Evolutionary conservation across 2,113 vertebrate genomes (phyloP), one percentile per base, ranked within the genome.

Genomic region (Ceuthmochares aereus): DNA sequence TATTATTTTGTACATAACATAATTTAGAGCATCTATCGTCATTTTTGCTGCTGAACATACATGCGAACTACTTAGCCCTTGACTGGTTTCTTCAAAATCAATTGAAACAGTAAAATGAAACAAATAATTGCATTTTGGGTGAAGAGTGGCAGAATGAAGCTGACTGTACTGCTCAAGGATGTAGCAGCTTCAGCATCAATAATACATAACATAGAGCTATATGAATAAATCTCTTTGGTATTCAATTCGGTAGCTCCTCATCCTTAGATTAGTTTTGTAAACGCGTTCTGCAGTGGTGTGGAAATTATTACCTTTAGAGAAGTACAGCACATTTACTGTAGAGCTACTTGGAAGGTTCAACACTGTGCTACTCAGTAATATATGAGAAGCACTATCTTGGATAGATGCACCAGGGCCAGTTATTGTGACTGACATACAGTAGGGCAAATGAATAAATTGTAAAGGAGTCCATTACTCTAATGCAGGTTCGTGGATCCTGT

Each of bases 161-260:
- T 3, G 76, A 3, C 81, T 79, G 23, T 23, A 25, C 72, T 89
- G 91, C 52, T 92, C 52, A 37, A 67, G 78, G 75, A 73, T 86
- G 30, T 27, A 66, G 36, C 63, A 90, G 7, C 23, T 75, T 43
- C 36, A 21, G 45, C 29, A 55, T 89, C 81, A 79, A 67, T 91
- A 92, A 92, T 19, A 79, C 40, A 36, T 30, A 66, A 4, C 68
- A 30, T 76, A 9, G 23, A 36, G 64, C 84, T 81, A 4, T 5
- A 36, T 32, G 69, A 96, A 92, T 80, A 91, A 62, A 89, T 87
- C 78, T 87, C 78, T 29, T 89, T 95, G 84, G 43, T 74, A 51
- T 83, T 84, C 81, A 36, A 85, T 52, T 43, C 32, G 0, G 84
- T 17, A 75, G 75, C 84, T 93, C 23, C 73, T 92, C 93, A 34